Base-by-base conservation (phyloP, 1,140 invertebrate species). In the Macrocentrus cingulum region DNA sequence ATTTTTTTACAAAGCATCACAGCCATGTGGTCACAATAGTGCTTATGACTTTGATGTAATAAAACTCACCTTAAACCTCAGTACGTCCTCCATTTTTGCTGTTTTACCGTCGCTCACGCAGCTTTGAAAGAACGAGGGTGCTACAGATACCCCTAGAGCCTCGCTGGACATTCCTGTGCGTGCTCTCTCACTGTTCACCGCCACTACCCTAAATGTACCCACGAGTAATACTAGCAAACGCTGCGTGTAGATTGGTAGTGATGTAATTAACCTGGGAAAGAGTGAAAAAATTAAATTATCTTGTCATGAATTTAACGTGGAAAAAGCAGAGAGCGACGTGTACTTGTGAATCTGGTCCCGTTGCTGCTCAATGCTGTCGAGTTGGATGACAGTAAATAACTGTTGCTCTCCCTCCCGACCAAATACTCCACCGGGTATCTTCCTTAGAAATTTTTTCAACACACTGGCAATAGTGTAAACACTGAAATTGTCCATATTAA, bases 391-490 rank as follows among this genome's bases (percentile, higher is more conserved):
- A 56, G 89, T 84, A 76, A 99, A 96, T 37, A 99, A 83, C 59
- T 88, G 84, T 77, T 92, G 88, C 79, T 99, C 97, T 60, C 91
- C 89, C 49, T 93, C 91, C 23, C 87, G 83, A 0, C 95, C 88
- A 82, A 99, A 98, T 52, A 99, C 92, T 19, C 97, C 97, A 58
- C 91, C 94, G 39, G 97, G 96, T 66, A 99, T 88, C 84, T 98
- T 97, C 55, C 96, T 86, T n/a, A 98, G 83, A 81, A 99, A 99
- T 82, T 94, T 93, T 80, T 99, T 99, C 23, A 98, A 83, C 32
- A 99, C 96, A 78, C 95, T 97, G 19, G 97, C 96, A 70, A 99
- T 95, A 34, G 97, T 99, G 80, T 99, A 97, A 51, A 98, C 95
- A 62, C 93, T 97, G 76, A 96, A 98, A 76, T 97, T 95, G 69